phyloP scores from a whole-genome alignment of 2,888 invertebrate species.

The Thereva nobilitata region DNA sequence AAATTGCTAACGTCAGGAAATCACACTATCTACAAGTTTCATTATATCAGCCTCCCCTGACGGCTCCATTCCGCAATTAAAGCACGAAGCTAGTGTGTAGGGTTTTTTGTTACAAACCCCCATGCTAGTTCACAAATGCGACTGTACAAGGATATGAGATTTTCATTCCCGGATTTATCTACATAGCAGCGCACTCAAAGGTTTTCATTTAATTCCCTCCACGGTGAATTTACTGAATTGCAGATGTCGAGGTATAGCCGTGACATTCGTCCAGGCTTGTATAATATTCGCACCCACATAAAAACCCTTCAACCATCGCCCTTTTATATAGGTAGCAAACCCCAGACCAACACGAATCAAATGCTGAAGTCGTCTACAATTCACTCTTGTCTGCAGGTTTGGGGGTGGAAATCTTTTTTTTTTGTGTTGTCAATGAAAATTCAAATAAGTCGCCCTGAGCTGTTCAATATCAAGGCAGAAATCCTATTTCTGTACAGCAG shows the following conservation, averaged over 20 bases:
- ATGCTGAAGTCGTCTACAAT: constrained; percentile 10
- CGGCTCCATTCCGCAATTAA: too few relatives aligned
- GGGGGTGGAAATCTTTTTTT: constrained; percentile 7
- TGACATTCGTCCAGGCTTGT: constrained; percentile 24
- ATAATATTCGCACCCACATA: constrained; percentile 27
- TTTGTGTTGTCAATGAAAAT: constrained; percentile 26
- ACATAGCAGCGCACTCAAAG: constrained; percentile 28
- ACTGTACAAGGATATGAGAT: too few relatives aligned
- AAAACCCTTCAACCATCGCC: constrained; percentile 3
- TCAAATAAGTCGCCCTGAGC: constrained; percentile 30
- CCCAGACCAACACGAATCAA: background rate
- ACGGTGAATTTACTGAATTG: constrained; percentile 1
- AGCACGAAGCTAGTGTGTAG: too few relatives aligned
- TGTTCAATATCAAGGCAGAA: constrained; percentile 9
- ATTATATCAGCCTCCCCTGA: too few relatives aligned
- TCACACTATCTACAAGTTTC: too few relatives aligned
- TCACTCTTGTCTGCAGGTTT: constrained; percentile 12
- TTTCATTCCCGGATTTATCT: constrained; percentile 25
- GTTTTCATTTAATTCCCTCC: constrained; percentile 36
- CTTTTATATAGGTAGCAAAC: background rate
- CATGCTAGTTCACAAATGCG: too few relatives aligned
- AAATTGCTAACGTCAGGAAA: too few relatives aligned
- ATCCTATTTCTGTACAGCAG: constrained; percentile 17
- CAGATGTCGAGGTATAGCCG: constrained; percentile 18
- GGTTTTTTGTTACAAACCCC: too few relatives aligned